Evolutionary conservation across 2,797 vertebrate species (phyloP), one percentile per base, ranked within the genome.

Genomic region (Parauchenoglanis punctatus): DNA sequence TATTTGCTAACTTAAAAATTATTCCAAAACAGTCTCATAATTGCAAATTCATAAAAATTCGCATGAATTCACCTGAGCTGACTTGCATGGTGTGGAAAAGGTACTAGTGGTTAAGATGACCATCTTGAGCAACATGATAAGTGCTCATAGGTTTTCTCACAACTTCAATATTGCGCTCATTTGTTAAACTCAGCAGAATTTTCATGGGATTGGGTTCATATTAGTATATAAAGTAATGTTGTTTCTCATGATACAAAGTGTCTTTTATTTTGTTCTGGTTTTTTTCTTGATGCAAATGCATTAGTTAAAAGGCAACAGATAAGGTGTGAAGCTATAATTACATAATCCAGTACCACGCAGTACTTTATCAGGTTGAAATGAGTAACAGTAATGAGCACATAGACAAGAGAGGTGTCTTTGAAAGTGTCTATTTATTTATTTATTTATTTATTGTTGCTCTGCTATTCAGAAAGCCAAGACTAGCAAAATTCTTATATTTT

Each of bases 361-460:
- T 40, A 82, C 4, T 59, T 46, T 23, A 54, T 80, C 2, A 61
- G 35, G 54, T 46, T 75, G 58, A 73, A 13, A 46, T 86, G 85
- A 59, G 4, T 61, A 81, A 49, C 59, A 92, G 72, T 13, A 49
- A 90, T 81, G 85, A 88, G 89, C n/a, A 72, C 18, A 85, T 87
- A 84, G 86, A 87, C 88, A 23, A 46, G 2, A 87, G 58, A 58
- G 18, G 61, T 90, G 93, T 92, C 94, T 94, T 95, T 95, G 92
- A 93, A 92, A 83, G 88, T 80, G 89, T 52, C 15, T 72, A 65
- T 87, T 15, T 49, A 63, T 77, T n/a, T 25, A 17, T 18, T 49
- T 10, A 5, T 63, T n/a, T 63, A 2, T 80, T 4, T 67, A 44
- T 18, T 83, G 17, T 80, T 52, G 40, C n/a, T 84, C 17, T 82